Base-by-base conservation (phyloP, 2,888 invertebrate species). In the Mamestra brassicae region DNA sequence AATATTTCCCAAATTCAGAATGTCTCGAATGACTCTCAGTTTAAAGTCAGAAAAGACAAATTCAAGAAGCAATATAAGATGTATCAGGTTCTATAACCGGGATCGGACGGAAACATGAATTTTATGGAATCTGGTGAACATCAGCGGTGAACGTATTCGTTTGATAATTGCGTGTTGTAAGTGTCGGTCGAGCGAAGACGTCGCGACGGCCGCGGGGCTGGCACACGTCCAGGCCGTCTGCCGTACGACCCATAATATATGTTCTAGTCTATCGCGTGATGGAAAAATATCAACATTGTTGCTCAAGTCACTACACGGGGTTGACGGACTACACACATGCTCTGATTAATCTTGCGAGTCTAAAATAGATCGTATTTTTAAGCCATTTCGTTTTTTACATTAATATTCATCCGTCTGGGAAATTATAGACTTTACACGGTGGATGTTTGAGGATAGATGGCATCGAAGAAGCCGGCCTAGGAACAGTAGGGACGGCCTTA, bases 141-240 rank as follows among this genome's bases (percentile, higher is more conserved):
- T 88, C 88, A 82, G 63, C 47, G 57, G 57, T 76, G 64, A 65
- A 76, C 68, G 76, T 63, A 26, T 77, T 84, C 83, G 83, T 87
- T 88, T 88, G 87, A 88, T 88, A 88, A 86, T 86, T 85, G 67
- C 61, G 76, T 74, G 79, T 75, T 87, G 85, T 85, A 82, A 86
- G 81, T 84, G 76, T 84, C 73, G 69, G 72, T 69, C 70, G 80
- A 70, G 78, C 82, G 78, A 85, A 84, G 81, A 68, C 68, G 84
- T 71, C 76, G 85, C 76, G 81, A 78, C 71, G 75, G 80, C 78
- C 64, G 60, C 71, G 52, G 47, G 4, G 57, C 81, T 87, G 87
- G 87, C 85, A 55, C 36, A 3, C 45, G 67, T 81, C 87, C 87
- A 87, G 82, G 36, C 26, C 69, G 86, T 86, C 87, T 86, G 78